Base-by-base conservation (phyloP, 2,888 invertebrate species). In the Serripes groenlandicus region DNA sequence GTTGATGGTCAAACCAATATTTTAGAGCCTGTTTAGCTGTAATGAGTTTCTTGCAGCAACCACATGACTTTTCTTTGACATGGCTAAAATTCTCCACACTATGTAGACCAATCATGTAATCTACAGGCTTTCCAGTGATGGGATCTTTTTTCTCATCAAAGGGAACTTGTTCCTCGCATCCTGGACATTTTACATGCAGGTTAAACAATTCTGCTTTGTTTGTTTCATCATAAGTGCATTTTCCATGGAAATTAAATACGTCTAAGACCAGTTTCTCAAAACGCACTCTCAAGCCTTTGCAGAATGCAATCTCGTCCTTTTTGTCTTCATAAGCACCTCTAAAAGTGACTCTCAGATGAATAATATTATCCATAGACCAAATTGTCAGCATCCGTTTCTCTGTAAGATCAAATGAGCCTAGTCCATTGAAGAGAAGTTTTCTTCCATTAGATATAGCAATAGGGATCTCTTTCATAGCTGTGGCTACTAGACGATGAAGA, bases 351-450 rank as follows among this genome's bases (percentile, higher is more conserved):
- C 21, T 66, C 26, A 66, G 26, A 32, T 66, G 21, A 5, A 66
- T 26, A 3, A 66, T 42, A 23, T 66, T 28, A 28, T 66, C 66
- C 66, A 30, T 23, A 23, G 42, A 66, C 66, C 66, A 66, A 18
- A 42, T 42, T 9, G 42, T 42, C 3, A 66, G 66, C 23, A 26
- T 35, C 0, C 42, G 23, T 0, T 37, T 66, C 5, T 18, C 23
- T 0, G 37, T 42, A 23, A 66, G 15, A 2, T 42, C 34, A 11
- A 66, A 66, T 66, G 37, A 37, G 21, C 42, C 42, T 26, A 66
- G 23, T 18, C 5, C 28, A 35, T 42, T 66, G 42, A 35, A 66
- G 42, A 66, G 23, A 5, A 66, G 18, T 34, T 28, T 15, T 26
- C 28, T 42, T 15, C 26, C 66, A 26, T 1, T 23, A 23, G 23